Base-by-base conservation (phyloP, 2,797 vertebrate species). In the Pseudochirops cupreus region DNA sequence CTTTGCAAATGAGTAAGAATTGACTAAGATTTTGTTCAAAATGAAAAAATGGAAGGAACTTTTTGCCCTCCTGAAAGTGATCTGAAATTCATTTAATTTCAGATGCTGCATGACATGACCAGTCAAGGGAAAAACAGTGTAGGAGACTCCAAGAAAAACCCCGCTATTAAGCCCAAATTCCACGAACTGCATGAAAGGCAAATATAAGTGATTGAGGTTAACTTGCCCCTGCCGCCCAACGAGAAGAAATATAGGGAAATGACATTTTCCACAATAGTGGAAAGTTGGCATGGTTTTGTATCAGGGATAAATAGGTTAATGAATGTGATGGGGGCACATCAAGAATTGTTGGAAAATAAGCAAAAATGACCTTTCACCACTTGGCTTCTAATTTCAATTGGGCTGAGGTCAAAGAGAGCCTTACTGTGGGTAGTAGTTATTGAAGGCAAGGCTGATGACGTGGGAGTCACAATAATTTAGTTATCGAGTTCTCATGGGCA, bases 281-380 rank as follows among this genome's bases (percentile, higher is more conserved):
- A 95, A 95, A 92, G n/a, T 29, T 82, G 62, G 93, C 96, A 90
- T 92, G 58, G n/a, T 39, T 82, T 0, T 96, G 96, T 96, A 90
- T 92, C 92, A 96, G 56, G 95, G 46, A 56, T 53, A 50, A 52
- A 50, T 46, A 54, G 12, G 21, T 90, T 74, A 95, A 67, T 54
- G 11, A 50, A 58, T 54, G 11, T 91, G 93, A 74, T 54, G 94
- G 93, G 95, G 95, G 97, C 96, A 74, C 18, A 96, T 94, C 92
- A 95, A 94, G 93, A 91, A 91, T 0, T 3, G 67, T 62, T 96
- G 95, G 92, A 93, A 97, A 94, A 92, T 33, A 96, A 98, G 95
- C 93, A 92, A 94, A 92, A n/a, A 93, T 54, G 56, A 7, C 29
- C 95, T 9, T 67, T 57, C 94, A 93, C 94, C 74, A 9, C 53